Evolutionary conservation across 1,140 invertebrate species (phyloP).

Genomic region (Apis mellifera): Amel_HAv3.1 CM009937.2:9478001-9478500

Average conservation of each 20-base stretch:
- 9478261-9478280: conserved; percentile 35
- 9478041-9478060: too few relatives aligned
- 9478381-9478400: conserved; percentile 63
- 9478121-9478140: too few relatives aligned
- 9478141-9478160: background rate
- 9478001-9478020: too few relatives aligned
- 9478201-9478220: background rate
- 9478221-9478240: conserved; percentile 8
- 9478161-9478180: background rate
- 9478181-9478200: conserved; percentile 22
- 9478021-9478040: too few relatives aligned
- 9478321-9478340: conserved; percentile 50
- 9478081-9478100: too few relatives aligned
- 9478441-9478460: background rate
- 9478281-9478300: conserved; percentile 47
- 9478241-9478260: conserved; percentile 7
- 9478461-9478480: background rate
- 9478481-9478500: too few relatives aligned
- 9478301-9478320: conserved; percentile 18
- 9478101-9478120: too few relatives aligned
- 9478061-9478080: too few relatives aligned
- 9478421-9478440: conserved; percentile 42
- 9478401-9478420: conserved; percentile 52
- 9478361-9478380: conserved; percentile 47
- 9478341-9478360: conserved; percentile 43